Base-by-base conservation (phyloP, 2,888 invertebrate species). In the Epistrophe grossulariae region DNA sequence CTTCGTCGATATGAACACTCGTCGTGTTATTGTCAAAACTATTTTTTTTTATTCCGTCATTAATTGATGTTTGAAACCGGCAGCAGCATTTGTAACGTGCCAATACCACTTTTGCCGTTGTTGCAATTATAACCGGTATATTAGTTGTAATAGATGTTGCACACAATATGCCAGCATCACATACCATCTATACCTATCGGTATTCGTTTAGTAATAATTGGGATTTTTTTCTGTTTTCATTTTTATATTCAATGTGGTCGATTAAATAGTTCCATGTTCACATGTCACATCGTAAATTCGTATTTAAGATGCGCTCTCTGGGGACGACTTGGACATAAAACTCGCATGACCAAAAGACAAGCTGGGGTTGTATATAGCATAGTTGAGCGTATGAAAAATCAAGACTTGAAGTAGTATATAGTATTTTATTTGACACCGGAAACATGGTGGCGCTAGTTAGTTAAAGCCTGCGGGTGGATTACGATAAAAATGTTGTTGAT, bases 101-200 rank as follows among this genome's bases (percentile, higher is more conserved):
- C 77, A 73, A 50, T 80, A 70, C 72, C 77, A 78, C 73, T 77
- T 73, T 68, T 50, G 15, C 74, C 35, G 76, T 66, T 72, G 87
- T 35, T 79, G 79, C 79, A 79, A 79, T 87, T 87, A 76, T 79
- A 87, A 87, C 87, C 87, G 83, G 87, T 83, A 87, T 71, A 87
- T 71, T 40, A 68, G 87, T 68, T 83, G 87, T 87, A 87, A 87
- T 83, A 82, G 79, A 74, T 87, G 87, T 83, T 70, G 87, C 76
- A 83, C 83, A 76, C 79, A 70, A 15, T 38, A 79, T 70, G 35
- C 78, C 78, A 17, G 17, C 40, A 31, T 13, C 40, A 43, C 43
- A 15, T 17, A 17, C 0, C 13, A 17, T 13, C 11, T 17, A 60
- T 38, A 35, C 11, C 35, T 35, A 4, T 62, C 62, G 77, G 70